phyloP scores from a whole-genome alignment of 35 echinoderm and acorn worm genomes.

The Ophioderma brevispina region DNA sequence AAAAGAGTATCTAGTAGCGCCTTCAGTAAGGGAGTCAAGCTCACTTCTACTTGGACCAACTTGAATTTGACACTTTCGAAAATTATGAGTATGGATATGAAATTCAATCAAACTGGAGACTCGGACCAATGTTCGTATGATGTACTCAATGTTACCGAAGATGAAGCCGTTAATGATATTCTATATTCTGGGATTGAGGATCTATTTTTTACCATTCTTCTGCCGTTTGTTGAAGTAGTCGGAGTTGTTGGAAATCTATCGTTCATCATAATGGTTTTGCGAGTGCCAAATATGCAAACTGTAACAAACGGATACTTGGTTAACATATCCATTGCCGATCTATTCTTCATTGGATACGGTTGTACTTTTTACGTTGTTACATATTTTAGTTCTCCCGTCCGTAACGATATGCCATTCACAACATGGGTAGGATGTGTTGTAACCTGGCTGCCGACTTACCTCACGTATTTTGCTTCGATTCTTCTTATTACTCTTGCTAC shows the following conservation, averaged over 20 bases:
- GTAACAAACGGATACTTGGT: background rate
- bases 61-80: no score
- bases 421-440: background rate
- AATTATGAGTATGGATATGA: no score
- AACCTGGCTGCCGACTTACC: background rate
- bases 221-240: background rate
- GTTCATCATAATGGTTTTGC: background rate
- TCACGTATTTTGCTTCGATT: background rate
- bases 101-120: no score
- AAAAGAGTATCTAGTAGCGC: no score
- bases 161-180: background rate
- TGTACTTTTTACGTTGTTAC: background rate
- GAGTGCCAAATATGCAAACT: background rate
- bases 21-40: no score
- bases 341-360: background rate
- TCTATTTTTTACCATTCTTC: background rate
- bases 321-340: background rate
- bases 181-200: background rate
- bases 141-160: background rate
- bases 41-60: no score
- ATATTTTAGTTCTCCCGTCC: background rate
- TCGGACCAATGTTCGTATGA: background rate
- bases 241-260: background rate
- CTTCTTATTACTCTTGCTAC: no score
- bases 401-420: background rate